Evolutionary conservation across 2,113 vertebrate species (phyloP).

Genomic region (Lepidothrix coronata): DNA sequence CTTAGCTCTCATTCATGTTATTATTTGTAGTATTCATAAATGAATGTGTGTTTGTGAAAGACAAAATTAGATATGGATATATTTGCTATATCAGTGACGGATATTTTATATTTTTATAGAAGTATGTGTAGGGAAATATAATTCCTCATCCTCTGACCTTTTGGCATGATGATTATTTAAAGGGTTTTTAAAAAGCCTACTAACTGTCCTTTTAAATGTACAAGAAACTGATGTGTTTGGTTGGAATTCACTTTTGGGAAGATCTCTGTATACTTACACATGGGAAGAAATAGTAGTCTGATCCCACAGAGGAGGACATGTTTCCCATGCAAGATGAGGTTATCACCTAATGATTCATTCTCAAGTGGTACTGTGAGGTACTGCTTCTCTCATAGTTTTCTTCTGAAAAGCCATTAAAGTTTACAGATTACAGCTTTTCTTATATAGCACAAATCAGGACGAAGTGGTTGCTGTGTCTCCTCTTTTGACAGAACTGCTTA

Average conservation of each 20-base stretch:
- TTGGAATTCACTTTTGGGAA: neutral
- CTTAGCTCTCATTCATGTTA: neutral
- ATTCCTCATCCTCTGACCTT: neutral
- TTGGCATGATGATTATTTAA: neutral
- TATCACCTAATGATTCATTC: neutral
- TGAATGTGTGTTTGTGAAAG: neutral
- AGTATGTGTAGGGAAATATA: neutral
- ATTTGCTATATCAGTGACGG: neutral
- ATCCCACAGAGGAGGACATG: neutral
- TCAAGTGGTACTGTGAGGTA: neutral
- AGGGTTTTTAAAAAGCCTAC: neutral
- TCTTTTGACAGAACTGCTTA: neutral
- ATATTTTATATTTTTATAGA: neutral
- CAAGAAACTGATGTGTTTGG: neutral
- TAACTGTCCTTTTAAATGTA: neutral
- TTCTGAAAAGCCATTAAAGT: neutral
- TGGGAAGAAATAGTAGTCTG: neutral
- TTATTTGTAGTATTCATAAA: neutral
- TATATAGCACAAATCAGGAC: neutral
- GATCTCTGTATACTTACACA: neutral
- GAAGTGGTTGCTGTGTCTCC: neutral
- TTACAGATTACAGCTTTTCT: neutral
- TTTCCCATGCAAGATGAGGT: neutral
- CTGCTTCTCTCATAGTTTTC: neutral
- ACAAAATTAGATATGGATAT: neutral